Percentiles rank a stretch among this genome's conserved stretches.
These are phyloP conservation scores for Hycleus phaleratus DNA, from an alignment of 1,140 invertebrate species.

Conservation along the genomic window DNA sequence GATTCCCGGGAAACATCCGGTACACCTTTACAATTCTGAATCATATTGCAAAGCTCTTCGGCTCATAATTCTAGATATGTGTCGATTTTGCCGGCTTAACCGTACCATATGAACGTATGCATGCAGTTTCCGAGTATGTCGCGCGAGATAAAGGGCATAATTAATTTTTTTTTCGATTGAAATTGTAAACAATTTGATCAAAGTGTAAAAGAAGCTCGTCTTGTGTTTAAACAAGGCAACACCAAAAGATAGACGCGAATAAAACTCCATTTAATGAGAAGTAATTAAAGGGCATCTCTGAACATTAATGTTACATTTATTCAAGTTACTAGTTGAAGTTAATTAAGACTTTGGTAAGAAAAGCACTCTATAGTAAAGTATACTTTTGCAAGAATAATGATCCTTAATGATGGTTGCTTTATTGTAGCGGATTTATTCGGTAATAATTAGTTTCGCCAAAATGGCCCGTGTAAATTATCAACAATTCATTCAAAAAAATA, in stretches of 20 bases:
- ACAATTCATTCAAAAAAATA: conserved; percentile 19
- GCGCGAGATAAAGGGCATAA: too few species aligned
- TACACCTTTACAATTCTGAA: too few species aligned
- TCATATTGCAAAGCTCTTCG: too few species aligned
- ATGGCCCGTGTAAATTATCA: conserved; percentile 15
- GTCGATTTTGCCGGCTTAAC: too few species aligned
- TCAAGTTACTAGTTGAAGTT: background rate
- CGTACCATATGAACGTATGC: too few species aligned
- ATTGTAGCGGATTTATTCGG: conserved; percentile 13
- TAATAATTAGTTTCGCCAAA: conserved; percentile 9
- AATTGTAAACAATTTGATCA: background rate
- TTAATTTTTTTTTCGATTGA: too few species aligned
- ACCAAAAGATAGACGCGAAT: background rate
- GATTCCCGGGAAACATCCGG: too few species aligned
- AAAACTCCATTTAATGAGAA: background rate
- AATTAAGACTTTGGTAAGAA: background rate
- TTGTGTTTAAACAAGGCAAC: too few species aligned
- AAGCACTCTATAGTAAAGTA: background rate
- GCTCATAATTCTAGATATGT: too few species aligned
- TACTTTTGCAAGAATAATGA: background rate
- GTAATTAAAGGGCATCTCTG: background rate
- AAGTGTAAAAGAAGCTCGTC: background rate
- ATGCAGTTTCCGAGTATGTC: too few species aligned
- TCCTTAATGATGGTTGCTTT: background rate
- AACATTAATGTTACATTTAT: background rate